phyloP scores from a whole-genome alignment of 2,888 invertebrate genomes.

The Dione juno region DNA sequence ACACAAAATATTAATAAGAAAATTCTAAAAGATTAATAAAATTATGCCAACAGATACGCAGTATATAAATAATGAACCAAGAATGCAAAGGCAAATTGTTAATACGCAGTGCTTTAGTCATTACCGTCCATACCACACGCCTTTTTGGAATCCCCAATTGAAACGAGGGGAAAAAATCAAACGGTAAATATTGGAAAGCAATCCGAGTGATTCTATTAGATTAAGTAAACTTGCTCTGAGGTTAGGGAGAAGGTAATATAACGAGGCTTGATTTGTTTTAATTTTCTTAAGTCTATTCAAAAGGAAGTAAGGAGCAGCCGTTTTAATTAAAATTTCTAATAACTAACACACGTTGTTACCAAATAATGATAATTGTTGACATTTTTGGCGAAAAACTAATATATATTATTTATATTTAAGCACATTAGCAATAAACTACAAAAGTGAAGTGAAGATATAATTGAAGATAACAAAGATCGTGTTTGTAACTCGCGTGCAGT shows the following conservation, averaged over 20 bases:
- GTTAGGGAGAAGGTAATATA: constrained; percentile 35
- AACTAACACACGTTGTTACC: neutral
- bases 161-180: constrained; percentile 79
- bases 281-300: constrained; percentile 14
- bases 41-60: neutral
- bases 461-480: constrained; percentile 32
- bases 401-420: neutral
- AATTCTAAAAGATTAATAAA: neutral
- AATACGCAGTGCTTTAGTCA: constrained; percentile 73
- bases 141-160: constrained; percentile 77
- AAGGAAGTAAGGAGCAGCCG: neutral
- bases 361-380: neutral
- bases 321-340: neutral
- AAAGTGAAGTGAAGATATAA: constrained; percentile 33
- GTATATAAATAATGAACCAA: constrained; percentile 53
- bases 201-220: constrained; percentile 81
- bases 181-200: constrained; percentile 82
- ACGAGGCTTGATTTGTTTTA: constrained; percentile 40
- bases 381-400: neutral
- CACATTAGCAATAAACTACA: constrained; percentile 15
- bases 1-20: neutral
- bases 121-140: constrained; percentile 73
- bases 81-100: constrained; percentile 62
- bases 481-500: constrained; percentile 62
- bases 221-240: constrained; percentile 64